These are phyloP conservation scores for Acromyrmex heyeri DNA, from an alignment of 1,140 invertebrate genomes.

Conservation along the genomic window DNA sequence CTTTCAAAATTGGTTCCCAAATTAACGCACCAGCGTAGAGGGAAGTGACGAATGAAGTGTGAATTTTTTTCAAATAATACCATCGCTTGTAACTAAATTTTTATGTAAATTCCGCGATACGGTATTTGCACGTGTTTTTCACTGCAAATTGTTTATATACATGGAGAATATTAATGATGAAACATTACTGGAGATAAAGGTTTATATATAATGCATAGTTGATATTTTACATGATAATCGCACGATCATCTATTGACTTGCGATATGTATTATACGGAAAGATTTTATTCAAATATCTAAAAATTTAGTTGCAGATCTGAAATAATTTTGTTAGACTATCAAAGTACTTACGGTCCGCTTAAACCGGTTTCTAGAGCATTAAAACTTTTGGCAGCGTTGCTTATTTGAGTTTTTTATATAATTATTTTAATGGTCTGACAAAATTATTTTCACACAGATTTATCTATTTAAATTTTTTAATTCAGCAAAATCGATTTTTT, in stretches of 20 bases:
- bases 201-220: conserved; percentile 22
- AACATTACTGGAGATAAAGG: background rate
- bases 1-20: background rate
- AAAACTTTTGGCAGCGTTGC: too few species aligned
- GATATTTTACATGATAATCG: background rate
- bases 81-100: background rate
- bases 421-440: too few species aligned
- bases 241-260: background rate
- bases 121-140: background rate
- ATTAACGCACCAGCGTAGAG: background rate
- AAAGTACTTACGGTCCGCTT: too few species aligned
- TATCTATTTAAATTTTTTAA: too few species aligned
- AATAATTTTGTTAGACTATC: too few species aligned
- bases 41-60: background rate
- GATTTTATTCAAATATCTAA: too few species aligned
- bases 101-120: conserved; percentile 4
- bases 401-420: too few species aligned
- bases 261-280: background rate
- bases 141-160: background rate
- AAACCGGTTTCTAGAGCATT: too few species aligned
- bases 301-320: too few species aligned
- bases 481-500: too few species aligned
- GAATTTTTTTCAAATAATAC: background rate
- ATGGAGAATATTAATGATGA: conserved; percentile 24
- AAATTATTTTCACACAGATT: too few species aligned